Evolutionary conservation across 2,797 vertebrate species (phyloP).

Genomic region (Vespertilio murinus): DNA sequence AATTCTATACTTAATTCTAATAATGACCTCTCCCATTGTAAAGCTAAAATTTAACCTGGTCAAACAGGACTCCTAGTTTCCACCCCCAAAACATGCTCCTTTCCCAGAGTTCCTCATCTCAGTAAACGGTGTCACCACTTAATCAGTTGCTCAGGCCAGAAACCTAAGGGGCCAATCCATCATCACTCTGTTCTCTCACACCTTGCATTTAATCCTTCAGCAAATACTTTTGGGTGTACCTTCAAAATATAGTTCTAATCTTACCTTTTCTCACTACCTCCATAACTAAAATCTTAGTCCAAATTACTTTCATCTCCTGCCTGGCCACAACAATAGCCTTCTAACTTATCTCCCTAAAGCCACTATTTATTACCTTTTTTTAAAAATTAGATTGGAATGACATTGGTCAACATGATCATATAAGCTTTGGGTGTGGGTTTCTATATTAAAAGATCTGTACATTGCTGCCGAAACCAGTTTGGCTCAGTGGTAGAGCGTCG

Average conservation of each 20-base stretch:
- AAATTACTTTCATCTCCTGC: background rate
- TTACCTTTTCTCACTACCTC: background rate
- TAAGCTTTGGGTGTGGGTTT: no score
- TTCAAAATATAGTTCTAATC: constrained; percentile 4
- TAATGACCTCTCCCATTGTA: background rate
- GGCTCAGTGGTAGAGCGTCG: no score
- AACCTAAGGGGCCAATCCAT: background rate
- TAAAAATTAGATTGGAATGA: no score
- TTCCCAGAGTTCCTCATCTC: background rate
- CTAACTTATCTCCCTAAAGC: background rate
- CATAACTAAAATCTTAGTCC: background rate
- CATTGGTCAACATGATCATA: no score
- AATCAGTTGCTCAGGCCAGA: background rate
- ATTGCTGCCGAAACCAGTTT: no score
- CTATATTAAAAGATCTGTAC: no score
- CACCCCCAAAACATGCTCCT: background rate
- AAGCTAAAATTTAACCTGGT: background rate
- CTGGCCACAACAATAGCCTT: background rate
- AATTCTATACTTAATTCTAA: background rate
- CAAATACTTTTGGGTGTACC: background rate
- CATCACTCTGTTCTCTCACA: background rate
- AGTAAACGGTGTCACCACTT: background rate
- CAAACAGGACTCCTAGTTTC: background rate
- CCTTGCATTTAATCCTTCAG: background rate
- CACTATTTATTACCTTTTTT: background rate